Evolutionary conservation across 2,113 vertebrate genomes (phyloP).

Genomic region (Alosa alosa): DNA sequence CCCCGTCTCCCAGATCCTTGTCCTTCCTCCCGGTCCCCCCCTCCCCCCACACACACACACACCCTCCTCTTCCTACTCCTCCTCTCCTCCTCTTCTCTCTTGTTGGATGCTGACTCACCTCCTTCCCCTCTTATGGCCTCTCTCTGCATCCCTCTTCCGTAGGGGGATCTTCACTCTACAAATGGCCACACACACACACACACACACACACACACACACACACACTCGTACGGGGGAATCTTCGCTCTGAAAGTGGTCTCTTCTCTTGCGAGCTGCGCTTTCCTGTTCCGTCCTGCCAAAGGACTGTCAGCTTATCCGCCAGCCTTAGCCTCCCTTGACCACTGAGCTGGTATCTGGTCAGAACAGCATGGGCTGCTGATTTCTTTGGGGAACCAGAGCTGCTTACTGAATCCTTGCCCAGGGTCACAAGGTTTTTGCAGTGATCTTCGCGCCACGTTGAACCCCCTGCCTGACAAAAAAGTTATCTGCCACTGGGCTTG

Average conservation of each 20-base stretch:
- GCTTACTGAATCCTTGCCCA: not conserved
- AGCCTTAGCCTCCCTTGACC: not conserved
- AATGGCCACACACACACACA: too few species aligned
- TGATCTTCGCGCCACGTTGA: not conserved
- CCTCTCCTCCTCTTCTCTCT: too few species aligned
- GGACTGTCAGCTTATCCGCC: not conserved
- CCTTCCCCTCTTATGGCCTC: not conserved
- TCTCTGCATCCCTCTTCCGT: too few species aligned
- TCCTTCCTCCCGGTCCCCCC: not conserved
- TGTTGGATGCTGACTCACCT: too few species aligned
- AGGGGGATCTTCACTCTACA: too few species aligned
- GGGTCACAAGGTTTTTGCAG: not conserved
- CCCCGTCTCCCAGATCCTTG: not conserved
- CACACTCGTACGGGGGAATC: not conserved
- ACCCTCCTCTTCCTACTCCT: not conserved
- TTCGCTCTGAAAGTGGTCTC: not conserved
- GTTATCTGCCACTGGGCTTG: not conserved
- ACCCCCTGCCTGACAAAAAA: not conserved
- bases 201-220: too few species aligned
- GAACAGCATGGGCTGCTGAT: not conserved
- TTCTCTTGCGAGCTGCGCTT: not conserved
- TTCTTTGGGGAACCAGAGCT: not conserved
- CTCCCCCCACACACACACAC: not conserved
- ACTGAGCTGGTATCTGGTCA: not conserved
- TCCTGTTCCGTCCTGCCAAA: not conserved